A percentile compares a stretch with the other conserved stretches of the same genome.
These are phyloP conservation scores for Morus bassanus DNA, from an alignment of 2,797 vertebrate species.

Conservation along the genomic window DNA sequence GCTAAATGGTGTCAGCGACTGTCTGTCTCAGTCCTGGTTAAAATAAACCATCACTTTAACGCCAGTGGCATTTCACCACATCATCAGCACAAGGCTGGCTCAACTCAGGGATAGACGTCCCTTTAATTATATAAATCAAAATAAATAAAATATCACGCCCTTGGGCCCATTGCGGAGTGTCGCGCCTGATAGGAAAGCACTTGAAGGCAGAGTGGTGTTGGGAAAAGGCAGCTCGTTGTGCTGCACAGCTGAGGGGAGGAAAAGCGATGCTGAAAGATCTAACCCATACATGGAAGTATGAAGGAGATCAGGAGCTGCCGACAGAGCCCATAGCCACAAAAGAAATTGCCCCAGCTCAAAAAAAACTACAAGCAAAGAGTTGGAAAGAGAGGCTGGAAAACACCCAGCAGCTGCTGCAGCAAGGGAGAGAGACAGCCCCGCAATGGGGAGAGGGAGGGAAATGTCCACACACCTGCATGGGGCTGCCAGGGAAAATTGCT, in stretches of 20 bases:
- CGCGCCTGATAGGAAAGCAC: neutral
- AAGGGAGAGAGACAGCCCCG: neutral
- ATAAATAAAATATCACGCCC: neutral
- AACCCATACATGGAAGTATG: neutral
- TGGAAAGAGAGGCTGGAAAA: neutral
- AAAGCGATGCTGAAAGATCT: neutral
- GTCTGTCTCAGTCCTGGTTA: neutral
- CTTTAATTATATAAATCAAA: neutral
- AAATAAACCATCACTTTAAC: neutral
- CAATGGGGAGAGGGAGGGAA: neutral
- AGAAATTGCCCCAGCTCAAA: neutral
- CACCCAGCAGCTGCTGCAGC: neutral
- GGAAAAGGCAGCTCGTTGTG: neutral
- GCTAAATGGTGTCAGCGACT: neutral
- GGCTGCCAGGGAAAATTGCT: neutral
- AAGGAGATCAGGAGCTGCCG: neutral
- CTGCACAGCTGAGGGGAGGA: neutral
- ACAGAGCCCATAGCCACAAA: neutral
- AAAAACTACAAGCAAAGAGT: neutral
- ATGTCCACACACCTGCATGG: rapidly evolving
- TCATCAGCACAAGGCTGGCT: neutral
- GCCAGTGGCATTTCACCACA: neutral
- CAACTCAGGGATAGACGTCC: neutral
- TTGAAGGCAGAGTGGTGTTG: neutral
- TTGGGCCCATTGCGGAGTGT: neutral